Conservation (phyloP, 2,888 invertebrate species). For the Diarsia brunnea region DNA sequence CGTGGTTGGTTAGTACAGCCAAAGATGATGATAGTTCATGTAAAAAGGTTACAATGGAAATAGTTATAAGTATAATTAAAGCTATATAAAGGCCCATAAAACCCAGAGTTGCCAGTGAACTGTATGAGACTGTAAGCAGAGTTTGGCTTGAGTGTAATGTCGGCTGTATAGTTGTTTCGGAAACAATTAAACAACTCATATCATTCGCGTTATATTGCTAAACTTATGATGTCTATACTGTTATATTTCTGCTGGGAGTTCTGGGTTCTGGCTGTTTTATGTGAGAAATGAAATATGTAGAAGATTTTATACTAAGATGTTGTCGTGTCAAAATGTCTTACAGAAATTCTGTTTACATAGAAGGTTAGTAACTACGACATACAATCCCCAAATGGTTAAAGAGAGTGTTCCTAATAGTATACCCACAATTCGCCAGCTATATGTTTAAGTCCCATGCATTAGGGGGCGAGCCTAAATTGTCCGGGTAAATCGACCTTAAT, state of each 20-base stretch:
- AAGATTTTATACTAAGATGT: conserved; percentile 26
- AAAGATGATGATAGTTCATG: conserved; percentile 18
- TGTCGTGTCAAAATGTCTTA: not conserved
- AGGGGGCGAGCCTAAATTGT: too few species aligned
- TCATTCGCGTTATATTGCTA: conserved; percentile 61
- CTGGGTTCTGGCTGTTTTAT: conserved; percentile 28
- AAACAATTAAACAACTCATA: conserved; percentile 64
- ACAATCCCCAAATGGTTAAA: too few species aligned
- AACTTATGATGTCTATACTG: conserved; percentile 58
- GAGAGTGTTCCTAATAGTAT: too few species aligned
- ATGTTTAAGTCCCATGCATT: too few species aligned
- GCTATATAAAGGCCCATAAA: conserved; percentile 43
- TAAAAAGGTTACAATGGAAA: conserved; percentile 28
- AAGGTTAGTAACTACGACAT: not conserved
- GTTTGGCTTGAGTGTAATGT: conserved; percentile 54
- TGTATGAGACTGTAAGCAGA: conserved; percentile 52
- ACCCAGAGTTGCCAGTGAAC: conserved; percentile 51
- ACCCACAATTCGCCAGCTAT: too few species aligned
- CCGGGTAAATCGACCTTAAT: too few species aligned
- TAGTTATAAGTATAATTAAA: conserved; percentile 45
- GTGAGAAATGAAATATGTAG: conserved; percentile 5
- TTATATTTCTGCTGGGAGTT: conserved; percentile 44
- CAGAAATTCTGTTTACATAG: not conserved
- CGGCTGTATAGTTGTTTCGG: conserved; percentile 59
- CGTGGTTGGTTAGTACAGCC: not conserved